Evolutionary conservation across 2,113 vertebrate genomes (phyloP), one percentile per base, ranked within the genome.

Genomic region (Sinocyclocheilus maitianheensis): DNA sequence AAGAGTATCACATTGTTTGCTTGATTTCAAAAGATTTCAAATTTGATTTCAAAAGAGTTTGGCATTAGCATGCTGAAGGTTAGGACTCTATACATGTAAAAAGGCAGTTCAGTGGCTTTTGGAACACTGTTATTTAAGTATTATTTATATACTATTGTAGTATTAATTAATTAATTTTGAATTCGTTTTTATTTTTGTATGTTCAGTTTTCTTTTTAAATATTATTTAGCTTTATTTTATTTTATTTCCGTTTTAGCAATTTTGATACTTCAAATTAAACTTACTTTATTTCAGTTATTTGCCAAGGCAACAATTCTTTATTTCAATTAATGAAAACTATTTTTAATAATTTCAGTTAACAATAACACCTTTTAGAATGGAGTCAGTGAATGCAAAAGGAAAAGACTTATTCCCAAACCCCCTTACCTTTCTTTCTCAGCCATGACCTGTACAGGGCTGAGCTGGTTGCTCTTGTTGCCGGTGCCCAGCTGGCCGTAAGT

Each of bases 381-480:
- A 69, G 65, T 18, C 65, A 69, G 65, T 69, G 3, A 37, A 1
- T 30, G 13, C 12, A 24, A 22, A 43, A 4, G 18, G 2, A 77
- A 77, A 63, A 1, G 0, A 12, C 62, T 2, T 51, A 48, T 53
- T 55, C 6, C 4, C 81, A 37, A 55, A n/a, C 12, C 18, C 2
- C 0, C 69, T 94, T 94, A 99, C 98, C 98, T 97, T 95, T 98
- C 97, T 91, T 97, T 97, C 89, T 98, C 97, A 81, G 96, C 90
- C 96, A 97, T 95, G 94, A 99, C 95, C 92, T 96, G 97, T 77
- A 96, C 93, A 0, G 98, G 98, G 85, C 95, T 97, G 91, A 98
- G 94, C 90, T 98, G 97, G 93, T 99, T 99, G 94, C 94, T 97
- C 92, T 98, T 99, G 96, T 95, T 99, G 89, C 98, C 97, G 76